A percentile compares a stretch with the other conserved stretches of the same genome.
Evolutionary conservation across 2,888 invertebrate species (phyloP).

Genomic region (Gasteruption jaculator): DNA sequence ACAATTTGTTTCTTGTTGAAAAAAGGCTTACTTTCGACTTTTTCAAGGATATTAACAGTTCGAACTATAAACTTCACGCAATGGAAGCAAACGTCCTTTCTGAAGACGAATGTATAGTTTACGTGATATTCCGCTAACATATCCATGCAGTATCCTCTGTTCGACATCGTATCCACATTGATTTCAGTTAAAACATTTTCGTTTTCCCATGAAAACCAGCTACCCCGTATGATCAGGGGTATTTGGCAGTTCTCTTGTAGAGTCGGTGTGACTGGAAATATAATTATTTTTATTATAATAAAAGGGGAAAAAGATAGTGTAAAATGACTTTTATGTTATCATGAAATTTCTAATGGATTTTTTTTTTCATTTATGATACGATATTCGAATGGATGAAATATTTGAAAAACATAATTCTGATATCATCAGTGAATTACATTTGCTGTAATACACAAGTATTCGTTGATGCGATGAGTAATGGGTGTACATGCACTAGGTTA

Average conservation of each 20-base stretch:
- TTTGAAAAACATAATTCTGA: too few relatives aligned
- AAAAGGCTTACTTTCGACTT: constrained; percentile 72
- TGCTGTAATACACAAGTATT: too few relatives aligned
- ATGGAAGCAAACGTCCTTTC: constrained; percentile 67
- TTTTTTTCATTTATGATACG: too few relatives aligned
- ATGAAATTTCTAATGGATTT: too few relatives aligned
- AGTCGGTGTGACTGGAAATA: constrained; percentile 13
- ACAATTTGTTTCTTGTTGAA: background rate
- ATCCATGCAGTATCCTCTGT: constrained; percentile 69
- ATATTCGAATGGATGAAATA: too few relatives aligned
- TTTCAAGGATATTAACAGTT: constrained; percentile 85
- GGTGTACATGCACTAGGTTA: too few relatives aligned
- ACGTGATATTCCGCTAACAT: constrained; percentile 70
- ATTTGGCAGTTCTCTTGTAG: constrained; percentile 59
- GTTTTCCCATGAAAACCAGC: constrained; percentile 91
- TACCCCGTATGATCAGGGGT: constrained; percentile 74
- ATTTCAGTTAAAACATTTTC: constrained; percentile 82
- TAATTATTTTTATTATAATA: too few relatives aligned
- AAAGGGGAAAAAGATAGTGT: too few relatives aligned
- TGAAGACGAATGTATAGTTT: constrained; percentile 81
- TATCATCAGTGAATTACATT: too few relatives aligned
- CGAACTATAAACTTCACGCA: constrained; percentile 82
- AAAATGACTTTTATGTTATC: too few relatives aligned
- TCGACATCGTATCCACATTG: constrained; percentile 74
- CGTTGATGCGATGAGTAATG: too few relatives aligned